Evolutionary conservation across 2,797 vertebrate genomes (phyloP).

Genomic region (Anisognathus igniventris): DNA sequence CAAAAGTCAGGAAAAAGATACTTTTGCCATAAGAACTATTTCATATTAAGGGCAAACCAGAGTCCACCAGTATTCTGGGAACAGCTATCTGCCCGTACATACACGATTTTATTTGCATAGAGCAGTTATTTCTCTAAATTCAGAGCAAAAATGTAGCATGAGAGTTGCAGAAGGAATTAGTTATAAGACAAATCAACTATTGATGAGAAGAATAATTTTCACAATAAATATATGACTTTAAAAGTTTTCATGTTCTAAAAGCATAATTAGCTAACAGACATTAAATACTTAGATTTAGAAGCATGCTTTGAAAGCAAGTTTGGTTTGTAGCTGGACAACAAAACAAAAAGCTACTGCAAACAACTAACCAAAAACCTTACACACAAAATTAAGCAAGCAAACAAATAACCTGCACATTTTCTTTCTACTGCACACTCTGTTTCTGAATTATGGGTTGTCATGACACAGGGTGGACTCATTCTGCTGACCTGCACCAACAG

Average conservation of each 20-base stretch:
- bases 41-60: neutral
- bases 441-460: neutral
- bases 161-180: neutral
- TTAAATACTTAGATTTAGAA: neutral
- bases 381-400: neutral
- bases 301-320: neutral
- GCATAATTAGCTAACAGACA: neutral
- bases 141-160: neutral
- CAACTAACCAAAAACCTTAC: neutral
- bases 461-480: neutral
- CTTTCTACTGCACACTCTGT: neutral
- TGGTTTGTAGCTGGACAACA: neutral
- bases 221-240: neutral
- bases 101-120: neutral
- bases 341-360: neutral
- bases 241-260: neutral
- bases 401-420: neutral
- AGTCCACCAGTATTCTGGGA: neutral
- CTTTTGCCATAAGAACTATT: neutral
- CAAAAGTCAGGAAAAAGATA: neutral
- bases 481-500: neutral
- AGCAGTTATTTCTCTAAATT: neutral
- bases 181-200: neutral
- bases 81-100: neutral
- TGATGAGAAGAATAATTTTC: neutral